phyloP scores from a whole-genome alignment of 2,113 vertebrate genomes.

The Petrocephalus microphthalmus region DNA sequence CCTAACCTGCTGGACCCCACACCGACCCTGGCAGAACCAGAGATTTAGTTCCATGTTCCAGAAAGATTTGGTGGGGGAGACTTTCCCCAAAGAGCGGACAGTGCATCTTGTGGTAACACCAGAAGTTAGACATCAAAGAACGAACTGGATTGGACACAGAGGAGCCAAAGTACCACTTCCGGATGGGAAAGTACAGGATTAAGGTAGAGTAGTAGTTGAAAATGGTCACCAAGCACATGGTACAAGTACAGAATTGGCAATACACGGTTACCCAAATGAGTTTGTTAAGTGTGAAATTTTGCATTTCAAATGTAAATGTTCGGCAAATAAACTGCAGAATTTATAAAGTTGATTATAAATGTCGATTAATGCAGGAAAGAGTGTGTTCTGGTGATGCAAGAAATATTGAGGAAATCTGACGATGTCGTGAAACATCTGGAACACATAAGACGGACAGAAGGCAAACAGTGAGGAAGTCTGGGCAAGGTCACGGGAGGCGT shows the following conservation, averaged over 20 bases:
- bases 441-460: background rate
- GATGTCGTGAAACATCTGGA: background rate
- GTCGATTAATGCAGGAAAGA: background rate
- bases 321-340: background rate
- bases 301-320: background rate
- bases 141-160: background rate
- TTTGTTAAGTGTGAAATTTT: background rate
- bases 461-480: background rate
- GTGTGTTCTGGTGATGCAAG: background rate
- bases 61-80: background rate
- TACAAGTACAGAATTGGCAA: background rate
- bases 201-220: background rate
- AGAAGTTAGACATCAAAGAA: background rate
- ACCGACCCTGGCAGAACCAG: background rate
- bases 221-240: background rate
- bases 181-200: background rate
- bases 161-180: background rate
- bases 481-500: too few species aligned
- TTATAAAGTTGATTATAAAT: background rate
- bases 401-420: background rate
- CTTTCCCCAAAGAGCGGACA: background rate
- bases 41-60: background rate
- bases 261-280: background rate
- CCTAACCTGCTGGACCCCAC: background rate
- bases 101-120: background rate